Base-by-base conservation (phyloP, 2,113 vertebrate species). In the Chaenogobius annularis region DNA sequence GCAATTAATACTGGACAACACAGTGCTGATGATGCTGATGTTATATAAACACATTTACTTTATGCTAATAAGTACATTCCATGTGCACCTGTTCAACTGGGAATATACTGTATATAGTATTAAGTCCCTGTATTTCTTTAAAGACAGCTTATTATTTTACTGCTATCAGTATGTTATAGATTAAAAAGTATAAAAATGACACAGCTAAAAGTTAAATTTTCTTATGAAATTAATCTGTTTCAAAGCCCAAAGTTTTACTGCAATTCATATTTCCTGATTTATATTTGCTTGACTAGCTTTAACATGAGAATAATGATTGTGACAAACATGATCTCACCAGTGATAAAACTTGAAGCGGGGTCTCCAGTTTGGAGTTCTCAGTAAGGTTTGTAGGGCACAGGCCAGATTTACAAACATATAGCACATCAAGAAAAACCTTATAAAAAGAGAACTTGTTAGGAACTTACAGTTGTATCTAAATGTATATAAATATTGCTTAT, bases 341-440 rank as follows among this genome's bases (percentile, higher is more conserved):
- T 99, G 98, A 88, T 99, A 99, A 86, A 97, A 99, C 66, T 96
- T 97, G 79, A 99, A 99, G 54, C 98, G 96, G 0, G 98, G 98
- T 50, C 97, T 95, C 98, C 98, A 99, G 92, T 99, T 99, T 31
- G 98, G 98, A 0, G 98, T 99, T 87, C 97, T 93, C 80, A 99
- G 94, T 85, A 99, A 87, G 0, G 98, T 99, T 90, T 99, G 98
- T 61, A 99, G 94, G 0, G 98, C 98, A 5, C 98, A 99, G 0
- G 98, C 98, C 78, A 99, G 90, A 83, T 99, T 99, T 70, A 99
- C 98, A 4, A 99, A 99, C 97, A 99, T 97, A 93, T 99, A 99
- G 90, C 98, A 99, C 98, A 99, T 99, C 83, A 99, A 91, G 91
- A 99, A 99, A 85, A 99, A 99, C 98, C 98, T 99, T 43, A 31